These are phyloP conservation scores for Plutomurus gul DNA, from an alignment of 1,140 invertebrate genomes.

Conservation along the genomic window DNA sequence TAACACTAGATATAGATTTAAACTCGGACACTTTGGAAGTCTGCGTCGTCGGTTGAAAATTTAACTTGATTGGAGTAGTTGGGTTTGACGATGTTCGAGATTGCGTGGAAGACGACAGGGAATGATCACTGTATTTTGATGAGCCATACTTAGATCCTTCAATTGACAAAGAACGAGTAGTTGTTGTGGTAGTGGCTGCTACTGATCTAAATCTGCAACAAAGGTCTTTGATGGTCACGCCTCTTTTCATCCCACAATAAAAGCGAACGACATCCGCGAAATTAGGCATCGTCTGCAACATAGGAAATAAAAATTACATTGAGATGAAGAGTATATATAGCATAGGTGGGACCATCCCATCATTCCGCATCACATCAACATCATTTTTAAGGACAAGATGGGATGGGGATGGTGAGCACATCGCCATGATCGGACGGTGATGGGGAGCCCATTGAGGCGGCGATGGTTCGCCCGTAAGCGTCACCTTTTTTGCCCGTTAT, in stretches of 20 bases:
- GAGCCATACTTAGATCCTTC: constrained; percentile 39
- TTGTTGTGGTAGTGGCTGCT: constrained; percentile 56
- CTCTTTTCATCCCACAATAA: constrained; percentile 81
- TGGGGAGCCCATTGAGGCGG: too few species aligned
- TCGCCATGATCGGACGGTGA: too few species aligned
- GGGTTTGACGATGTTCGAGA: constrained; percentile 49
- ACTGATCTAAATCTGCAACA: constrained; percentile 68
- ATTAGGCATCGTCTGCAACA: constrained; percentile 62
- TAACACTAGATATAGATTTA: constrained; percentile 55
- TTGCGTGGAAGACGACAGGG: constrained; percentile 50
- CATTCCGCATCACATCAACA: too few species aligned
- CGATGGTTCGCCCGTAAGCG: too few species aligned
- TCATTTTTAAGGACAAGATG: too few species aligned
- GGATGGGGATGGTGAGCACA: too few species aligned
- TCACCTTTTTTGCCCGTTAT: too few species aligned
- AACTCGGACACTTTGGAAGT: constrained; percentile 5
- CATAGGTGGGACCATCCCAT: too few species aligned
- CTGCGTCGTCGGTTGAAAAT: not conserved
- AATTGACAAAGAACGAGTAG: constrained; percentile 55
- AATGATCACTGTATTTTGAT: constrained; percentile 52
- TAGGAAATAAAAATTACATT: constrained; percentile 16
- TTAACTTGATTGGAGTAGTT: constrained; percentile 47
- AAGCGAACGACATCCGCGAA: constrained; percentile 78
- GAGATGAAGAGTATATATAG: not conserved
- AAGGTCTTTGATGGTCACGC: constrained; percentile 80